Conservation (phyloP, 2,113 vertebrate genomes). For the Tyto alba region DNA sequence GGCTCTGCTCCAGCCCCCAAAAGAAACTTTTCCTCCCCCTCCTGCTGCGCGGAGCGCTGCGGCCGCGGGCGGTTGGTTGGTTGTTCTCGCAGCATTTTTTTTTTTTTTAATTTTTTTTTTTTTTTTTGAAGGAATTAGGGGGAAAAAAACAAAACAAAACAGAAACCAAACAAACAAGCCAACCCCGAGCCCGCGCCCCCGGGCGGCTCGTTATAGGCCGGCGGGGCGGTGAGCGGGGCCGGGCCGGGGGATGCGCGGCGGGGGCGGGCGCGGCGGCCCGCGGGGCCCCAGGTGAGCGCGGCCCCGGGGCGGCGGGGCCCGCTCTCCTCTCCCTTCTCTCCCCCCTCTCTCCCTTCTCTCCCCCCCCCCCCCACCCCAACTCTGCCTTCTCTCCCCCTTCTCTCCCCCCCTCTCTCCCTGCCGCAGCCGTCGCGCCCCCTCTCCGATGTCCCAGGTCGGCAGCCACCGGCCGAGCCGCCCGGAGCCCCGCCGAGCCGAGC, state of each 20-base stretch:
- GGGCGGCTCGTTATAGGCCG: too few relatives aligned
- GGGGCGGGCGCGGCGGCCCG: not conserved
- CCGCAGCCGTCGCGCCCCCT: too few relatives aligned
- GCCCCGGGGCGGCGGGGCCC: too few relatives aligned
- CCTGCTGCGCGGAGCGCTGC: not conserved
- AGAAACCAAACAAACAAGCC: too few relatives aligned
- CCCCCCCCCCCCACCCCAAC: too few relatives aligned
- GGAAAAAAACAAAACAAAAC: too few relatives aligned
- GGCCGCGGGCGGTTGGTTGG: not conserved
- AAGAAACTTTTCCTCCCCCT: not conserved
- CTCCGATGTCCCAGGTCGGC: conserved; percentile 75
- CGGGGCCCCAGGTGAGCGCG: too few relatives aligned
- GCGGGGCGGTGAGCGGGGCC: not conserved
- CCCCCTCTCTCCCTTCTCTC: too few relatives aligned
- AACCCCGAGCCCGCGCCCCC: not conserved
- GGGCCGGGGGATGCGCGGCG: not conserved
- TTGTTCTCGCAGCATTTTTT: not conserved
- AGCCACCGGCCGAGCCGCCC: conserved; percentile 21
- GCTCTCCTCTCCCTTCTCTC: too few relatives aligned
- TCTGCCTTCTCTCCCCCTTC: too few relatives aligned
- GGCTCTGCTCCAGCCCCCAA: not conserved
- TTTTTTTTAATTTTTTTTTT: not conserved
- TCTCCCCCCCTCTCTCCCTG: too few relatives aligned
- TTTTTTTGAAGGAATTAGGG: not conserved
- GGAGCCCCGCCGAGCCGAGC: not conserved